phyloP scores from a whole-genome alignment of 2,797 vertebrate genomes.

The Acipenser ruthenus region DNA sequence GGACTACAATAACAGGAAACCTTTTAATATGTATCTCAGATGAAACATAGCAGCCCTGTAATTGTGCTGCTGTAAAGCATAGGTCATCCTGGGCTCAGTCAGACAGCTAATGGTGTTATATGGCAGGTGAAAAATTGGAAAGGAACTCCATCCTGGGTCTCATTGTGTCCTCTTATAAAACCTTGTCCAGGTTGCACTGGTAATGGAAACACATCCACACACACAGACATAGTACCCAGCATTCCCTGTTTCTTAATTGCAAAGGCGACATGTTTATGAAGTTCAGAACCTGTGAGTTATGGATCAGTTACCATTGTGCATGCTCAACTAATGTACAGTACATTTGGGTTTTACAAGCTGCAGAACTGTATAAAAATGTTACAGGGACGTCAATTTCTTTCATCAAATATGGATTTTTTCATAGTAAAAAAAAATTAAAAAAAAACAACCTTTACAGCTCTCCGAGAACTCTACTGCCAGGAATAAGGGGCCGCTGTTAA shows the following conservation, averaged over 20 bases:
- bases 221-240: slow-evolving; percentile 2
- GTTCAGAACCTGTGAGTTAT: slow-evolving; percentile 17
- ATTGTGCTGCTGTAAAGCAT: slow-evolving; percentile 6
- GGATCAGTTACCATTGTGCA: slow-evolving; percentile 19
- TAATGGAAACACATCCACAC: not conserved
- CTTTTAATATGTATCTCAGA: slow-evolving; percentile 5
- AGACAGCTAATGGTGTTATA: slow-evolving; percentile 5
- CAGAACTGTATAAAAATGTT: slow-evolving; percentile 17
- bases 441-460: slow-evolving; percentile 20
- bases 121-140: slow-evolving; percentile 5
- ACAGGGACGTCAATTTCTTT: slow-evolving; percentile 32
- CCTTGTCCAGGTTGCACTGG: not conserved
- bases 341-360: slow-evolving; percentile 23
- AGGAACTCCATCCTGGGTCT: not conserved
- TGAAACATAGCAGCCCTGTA: slow-evolving; percentile 6
- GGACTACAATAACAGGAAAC: not conserved
- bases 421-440: slow-evolving; percentile 28
- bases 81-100: not conserved
- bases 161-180: not conserved
- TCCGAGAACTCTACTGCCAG: slow-evolving; percentile 23
- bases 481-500: slow-evolving; percentile 33
- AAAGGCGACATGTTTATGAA: not conserved
- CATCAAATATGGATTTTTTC: slow-evolving; percentile 37
- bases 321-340: slow-evolving; percentile 15
- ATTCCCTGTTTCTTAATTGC: slow-evolving; percentile 27